A percentile compares a stretch with the other conserved stretches of the same genome.
phyloP scores from a whole-genome alignment of 2,797 vertebrate genomes.

The Acrossocheilus fasciatus region DNA sequence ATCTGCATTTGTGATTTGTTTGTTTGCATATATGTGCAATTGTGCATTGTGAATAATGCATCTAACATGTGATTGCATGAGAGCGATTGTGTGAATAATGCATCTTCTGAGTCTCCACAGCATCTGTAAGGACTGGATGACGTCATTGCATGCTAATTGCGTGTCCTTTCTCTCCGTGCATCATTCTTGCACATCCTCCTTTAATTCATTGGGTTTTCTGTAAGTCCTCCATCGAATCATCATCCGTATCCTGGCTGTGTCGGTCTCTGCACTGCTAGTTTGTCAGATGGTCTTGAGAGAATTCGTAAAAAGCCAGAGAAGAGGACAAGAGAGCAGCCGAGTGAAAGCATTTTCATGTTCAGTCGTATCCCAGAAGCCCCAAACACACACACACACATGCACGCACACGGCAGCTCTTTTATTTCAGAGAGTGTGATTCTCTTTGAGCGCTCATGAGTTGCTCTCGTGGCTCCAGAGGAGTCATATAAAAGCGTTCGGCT shows the following conservation, averaged over 20 bases:
- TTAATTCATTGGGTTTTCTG: not conserved
- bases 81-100: constrained; percentile 64
- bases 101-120: not conserved
- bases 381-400: constrained; percentile 36
- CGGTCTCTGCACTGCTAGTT: constrained; percentile 28
- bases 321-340: constrained; percentile 46
- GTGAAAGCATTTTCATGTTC: constrained; percentile 85
- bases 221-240: constrained; percentile 31
- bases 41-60: constrained; percentile 33
- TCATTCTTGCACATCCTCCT: not conserved
- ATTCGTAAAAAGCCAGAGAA: constrained; percentile 50
- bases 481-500: not conserved
- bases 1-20: not conserved
- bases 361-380: constrained; percentile 62
- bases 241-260: constrained; percentile 45
- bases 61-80: constrained; percentile 43
- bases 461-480: constrained; percentile 25
- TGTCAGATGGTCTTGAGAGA: constrained; percentile 63
- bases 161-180: constrained; percentile 20
- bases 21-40: constrained; percentile 21
- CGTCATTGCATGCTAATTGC: not conserved
- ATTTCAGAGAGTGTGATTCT: constrained; percentile 44
- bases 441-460: constrained; percentile 14
- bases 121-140: not conserved
- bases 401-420: constrained; percentile 1